phyloP scores from a whole-genome alignment of 2,113 vertebrate genomes.

The Cygnus buccinator region DNA sequence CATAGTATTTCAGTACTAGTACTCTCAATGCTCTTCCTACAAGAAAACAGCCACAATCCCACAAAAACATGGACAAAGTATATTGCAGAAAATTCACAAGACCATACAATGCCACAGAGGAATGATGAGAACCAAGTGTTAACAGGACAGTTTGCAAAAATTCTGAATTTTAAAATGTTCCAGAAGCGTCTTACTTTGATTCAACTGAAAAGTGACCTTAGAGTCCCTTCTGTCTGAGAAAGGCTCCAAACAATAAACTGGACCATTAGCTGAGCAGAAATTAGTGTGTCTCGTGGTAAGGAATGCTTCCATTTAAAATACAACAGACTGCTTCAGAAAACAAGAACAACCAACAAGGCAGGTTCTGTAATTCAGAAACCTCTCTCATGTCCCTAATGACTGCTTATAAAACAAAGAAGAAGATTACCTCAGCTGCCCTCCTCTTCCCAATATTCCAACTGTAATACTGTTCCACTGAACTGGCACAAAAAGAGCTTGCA shows the following conservation, averaged over 20 bases:
- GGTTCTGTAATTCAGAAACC: not conserved
- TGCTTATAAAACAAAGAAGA: not conserved
- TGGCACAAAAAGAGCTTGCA: conserved; percentile 90
- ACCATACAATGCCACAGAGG: not conserved
- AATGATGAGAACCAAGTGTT: not conserved
- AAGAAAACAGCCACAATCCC: not conserved
- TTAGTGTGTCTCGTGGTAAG: not conserved
- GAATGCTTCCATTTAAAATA: not conserved
- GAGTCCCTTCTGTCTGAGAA: not conserved
- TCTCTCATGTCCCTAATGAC: not conserved
- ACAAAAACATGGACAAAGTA: not conserved
- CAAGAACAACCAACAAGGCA: not conserved
- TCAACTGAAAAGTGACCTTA: not conserved
- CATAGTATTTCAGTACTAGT: not conserved
- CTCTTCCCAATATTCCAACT: conserved; percentile 98
- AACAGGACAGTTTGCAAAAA: not conserved
- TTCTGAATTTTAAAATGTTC: not conserved
- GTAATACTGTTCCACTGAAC: conserved; percentile 92
- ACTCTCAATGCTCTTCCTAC: not conserved
- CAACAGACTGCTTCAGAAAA: not conserved
- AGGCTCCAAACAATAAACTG: not conserved
- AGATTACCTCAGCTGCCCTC: conserved; percentile 92
- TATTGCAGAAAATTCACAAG: not conserved
- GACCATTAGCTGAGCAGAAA: not conserved
- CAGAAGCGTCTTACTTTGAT: not conserved